Evolutionary conservation across 2,888 invertebrate species (phyloP).

Genomic region (Campoletis raptor): DNA sequence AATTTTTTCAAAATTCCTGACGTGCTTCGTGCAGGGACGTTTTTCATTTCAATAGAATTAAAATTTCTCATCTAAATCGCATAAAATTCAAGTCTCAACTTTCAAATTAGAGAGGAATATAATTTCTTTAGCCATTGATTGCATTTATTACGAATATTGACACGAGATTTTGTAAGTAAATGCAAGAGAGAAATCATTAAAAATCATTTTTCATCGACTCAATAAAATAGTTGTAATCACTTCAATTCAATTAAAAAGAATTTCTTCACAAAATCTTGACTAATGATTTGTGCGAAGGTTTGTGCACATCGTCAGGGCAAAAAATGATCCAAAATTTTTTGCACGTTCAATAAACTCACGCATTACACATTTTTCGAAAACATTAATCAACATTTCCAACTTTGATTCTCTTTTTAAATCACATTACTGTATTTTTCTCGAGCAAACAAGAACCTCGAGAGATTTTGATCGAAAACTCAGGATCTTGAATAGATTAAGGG

Average conservation of each 20-base stretch:
- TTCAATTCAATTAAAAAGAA: neutral
- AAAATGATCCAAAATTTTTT: neutral
- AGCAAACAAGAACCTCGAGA: slow-evolving; percentile 30
- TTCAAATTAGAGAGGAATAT: neutral
- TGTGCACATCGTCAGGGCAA: neutral
- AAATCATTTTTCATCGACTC: neutral
- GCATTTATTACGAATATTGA: neutral
- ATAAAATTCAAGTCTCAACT: neutral
- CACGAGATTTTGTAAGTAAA: neutral
- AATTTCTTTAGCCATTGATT: neutral
- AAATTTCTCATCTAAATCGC: neutral
- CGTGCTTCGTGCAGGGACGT: neutral
- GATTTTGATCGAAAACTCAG: slow-evolving; percentile 23
- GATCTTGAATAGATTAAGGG: slow-evolving; percentile 64
- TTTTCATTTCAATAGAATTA: neutral
- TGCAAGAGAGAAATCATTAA: neutral
- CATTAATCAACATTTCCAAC: neutral
- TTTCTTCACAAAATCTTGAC: too few species aligned
- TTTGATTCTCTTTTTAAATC: slow-evolving; percentile 13
- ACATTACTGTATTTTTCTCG: neutral
- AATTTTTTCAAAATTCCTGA: neutral
- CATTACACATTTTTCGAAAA: neutral
- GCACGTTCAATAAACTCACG: neutral
- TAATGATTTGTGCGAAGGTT: too few species aligned
- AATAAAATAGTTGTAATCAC: neutral